phyloP scores from a whole-genome alignment of 1,140 invertebrate species.

The Drosophila ficusphila region DNA sequence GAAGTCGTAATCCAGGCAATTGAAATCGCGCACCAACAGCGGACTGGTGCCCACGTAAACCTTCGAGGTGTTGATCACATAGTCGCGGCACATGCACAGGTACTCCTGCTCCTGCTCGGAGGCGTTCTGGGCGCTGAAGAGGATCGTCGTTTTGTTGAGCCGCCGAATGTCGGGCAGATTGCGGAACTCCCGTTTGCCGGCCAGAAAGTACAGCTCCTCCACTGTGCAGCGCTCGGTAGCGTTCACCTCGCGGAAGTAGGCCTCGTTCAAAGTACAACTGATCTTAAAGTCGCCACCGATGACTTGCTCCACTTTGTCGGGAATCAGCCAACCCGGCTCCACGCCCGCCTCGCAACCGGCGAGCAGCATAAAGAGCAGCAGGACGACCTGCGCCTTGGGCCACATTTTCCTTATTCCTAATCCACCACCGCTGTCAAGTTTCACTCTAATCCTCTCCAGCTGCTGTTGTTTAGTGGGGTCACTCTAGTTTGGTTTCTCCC shows the following conservation, averaged over 20 bases:
- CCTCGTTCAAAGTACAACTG: constrained; percentile 60
- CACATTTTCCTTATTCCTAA: neutral
- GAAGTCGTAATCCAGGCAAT: constrained; percentile 64
- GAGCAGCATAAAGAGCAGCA: constrained; percentile 20
- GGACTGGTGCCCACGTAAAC: constrained; percentile 63
- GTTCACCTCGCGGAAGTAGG: constrained; percentile 24
- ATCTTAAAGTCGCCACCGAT: constrained; percentile 63
- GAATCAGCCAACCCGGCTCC: constrained; percentile 55
- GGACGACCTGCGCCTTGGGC: constrained; percentile 15
- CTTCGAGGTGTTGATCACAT: constrained; percentile 41
- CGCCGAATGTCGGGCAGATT: constrained; percentile 9
- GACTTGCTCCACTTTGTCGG: constrained; percentile 41
- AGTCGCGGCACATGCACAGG: constrained; percentile 57
- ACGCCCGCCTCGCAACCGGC: neutral
- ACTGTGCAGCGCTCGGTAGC: constrained; percentile 29
- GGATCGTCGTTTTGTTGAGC: constrained; percentile 57
- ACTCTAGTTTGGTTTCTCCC: neutral
- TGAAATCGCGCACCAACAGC: constrained; percentile 44
- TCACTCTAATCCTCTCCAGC: neutral
- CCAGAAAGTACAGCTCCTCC: constrained; percentile 45
- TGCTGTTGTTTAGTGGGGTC: neutral
- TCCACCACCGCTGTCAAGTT: neutral
- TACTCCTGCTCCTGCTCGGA: constrained; percentile 50
- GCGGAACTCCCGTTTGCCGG: neutral
- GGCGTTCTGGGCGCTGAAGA: constrained; percentile 26